Base-by-base conservation (phyloP, 2,113 vertebrate species). In the Cephalopholis sonnerati region DNA sequence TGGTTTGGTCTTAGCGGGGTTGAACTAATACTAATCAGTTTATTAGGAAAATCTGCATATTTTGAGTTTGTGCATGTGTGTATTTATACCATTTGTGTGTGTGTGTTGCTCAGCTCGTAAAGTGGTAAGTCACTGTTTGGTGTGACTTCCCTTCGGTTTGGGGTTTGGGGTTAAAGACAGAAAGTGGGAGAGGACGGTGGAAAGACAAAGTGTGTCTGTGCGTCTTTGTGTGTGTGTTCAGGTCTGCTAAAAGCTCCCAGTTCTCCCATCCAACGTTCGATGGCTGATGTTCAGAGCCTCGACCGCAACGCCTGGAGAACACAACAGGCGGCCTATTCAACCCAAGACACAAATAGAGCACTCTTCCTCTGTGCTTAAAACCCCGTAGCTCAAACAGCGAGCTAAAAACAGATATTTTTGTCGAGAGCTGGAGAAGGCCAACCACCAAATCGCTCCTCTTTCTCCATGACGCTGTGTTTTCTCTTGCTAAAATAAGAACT, bases 21-120 rank as follows among this genome's bases (percentile, higher is more conserved):
- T 7, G 24, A 76, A 73, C 84, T 85, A 79, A 83, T 59, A 74
- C 77, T 92, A 88, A 93, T 92, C 89, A 90, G 74, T 87, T 93
- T 90, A 90, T 85, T 71, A 25, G 71, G 74, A 68, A 86, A 91
- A 91, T 89, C 83, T 89, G 81, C 87, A 85, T 77, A 87, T 82
- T 87, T 84, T 82, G 58, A 64, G 58, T 74, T 29, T 67, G 50
- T 77, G 15, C 44, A 59, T 39, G 57, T 72, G 71, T 20, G 29
- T 69, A 0, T 76, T 74, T 51, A 57, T 65, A 64, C 27, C 62
- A 29, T 59, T 17, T 61, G 41, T 72, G 68, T 73, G 68, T 58
- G n/a, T n/a, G n/a, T 71, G 44, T 16, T 57, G 32, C 63, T 70
- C 44, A 12, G 39, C 70, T 85, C 46, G 41, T 58, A 76, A 79